Base-by-base conservation (phyloP, 1,140 invertebrate species). In the Holotrichia oblita region DNA sequence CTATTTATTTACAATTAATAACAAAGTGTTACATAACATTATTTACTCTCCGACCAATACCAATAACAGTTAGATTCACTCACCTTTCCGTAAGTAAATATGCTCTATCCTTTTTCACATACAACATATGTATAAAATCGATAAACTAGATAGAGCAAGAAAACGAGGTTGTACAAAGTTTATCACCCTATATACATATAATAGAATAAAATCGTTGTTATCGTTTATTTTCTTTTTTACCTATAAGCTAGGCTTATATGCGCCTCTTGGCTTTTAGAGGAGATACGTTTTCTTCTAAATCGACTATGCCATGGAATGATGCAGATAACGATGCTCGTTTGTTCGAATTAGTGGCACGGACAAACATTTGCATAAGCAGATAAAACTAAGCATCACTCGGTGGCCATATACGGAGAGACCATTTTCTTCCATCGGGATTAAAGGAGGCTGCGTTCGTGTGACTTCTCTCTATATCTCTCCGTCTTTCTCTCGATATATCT, bases 281-380 rank as follows among this genome's bases (percentile, higher is more conserved):
- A 17, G 14, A 34, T 34, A 34, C 4, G 27, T 34, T 34, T 34
- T 34, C n/a, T n/a, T n/a, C 27, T 34, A 34, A 34, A 34, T 34
- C 27, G 27, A 34, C 1, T 34, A 34, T 34, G 27, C 27, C 27
- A 4, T 34, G 27, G 27, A 34, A 34, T 34, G 6, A 55, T 6
- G n/a, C 48, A n/a, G 14, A n/a, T 14, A 55, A 55, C 48, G 48
- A 14, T n/a, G n/a, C 48, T 17, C 48, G 48, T 55, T 55, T 55
- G 48, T n/a, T 55, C 12, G 48, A 55, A 55, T 55, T 55, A 55
- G 48, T 55, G 48, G 48, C 48, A 55, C 48, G 14, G 48, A 55
- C 48, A 55, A 55, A 55, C 48, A 55, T 55, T 55, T 55, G 48
- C 48, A 55, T 55, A 55, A 55, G 48, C 12, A 55, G 48, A 55